phyloP scores from a whole-genome alignment of 2,113 vertebrate genomes.

The Labeo catla region DNA sequence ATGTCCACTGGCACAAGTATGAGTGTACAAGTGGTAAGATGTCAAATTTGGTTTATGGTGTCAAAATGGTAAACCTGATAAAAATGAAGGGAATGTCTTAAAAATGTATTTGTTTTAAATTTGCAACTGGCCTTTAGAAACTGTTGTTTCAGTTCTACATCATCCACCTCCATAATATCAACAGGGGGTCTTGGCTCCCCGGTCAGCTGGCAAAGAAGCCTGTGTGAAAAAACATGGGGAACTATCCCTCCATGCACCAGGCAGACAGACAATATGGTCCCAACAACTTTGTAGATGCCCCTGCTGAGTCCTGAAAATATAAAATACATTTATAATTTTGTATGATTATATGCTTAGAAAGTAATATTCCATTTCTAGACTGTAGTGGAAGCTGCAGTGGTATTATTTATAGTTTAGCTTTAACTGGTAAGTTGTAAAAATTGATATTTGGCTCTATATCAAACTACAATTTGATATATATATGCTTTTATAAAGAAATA shows the following conservation, averaged over 20 bases:
- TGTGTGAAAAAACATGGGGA: neutral
- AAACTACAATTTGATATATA: too few relatives aligned
- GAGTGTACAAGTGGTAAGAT: neutral
- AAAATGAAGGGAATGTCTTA: neutral
- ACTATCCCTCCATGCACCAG: neutral
- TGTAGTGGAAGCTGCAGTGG: neutral
- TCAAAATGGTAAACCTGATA: neutral
- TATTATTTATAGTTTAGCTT: neutral
- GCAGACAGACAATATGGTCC: neutral
- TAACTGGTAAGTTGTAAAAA: neutral
- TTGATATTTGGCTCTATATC: neutral
- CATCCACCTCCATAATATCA: neutral
- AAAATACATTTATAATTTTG: neutral
- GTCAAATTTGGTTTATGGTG: neutral
- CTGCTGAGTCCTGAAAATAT: slow-evolving; percentile 24
- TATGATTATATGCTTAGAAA: neutral
- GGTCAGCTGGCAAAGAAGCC: neutral
- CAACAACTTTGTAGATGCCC: neutral
- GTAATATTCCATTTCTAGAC: neutral
- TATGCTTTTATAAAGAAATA: too few relatives aligned
- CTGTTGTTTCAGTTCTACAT: neutral
- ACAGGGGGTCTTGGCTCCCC: neutral
- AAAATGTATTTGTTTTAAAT: neutral
- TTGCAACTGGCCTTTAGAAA: neutral
- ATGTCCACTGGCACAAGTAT: too few relatives aligned